Percentiles rank a stretch among this genome's conserved stretches.
Evolutionary conservation across 2,797 vertebrate species (phyloP).

Genomic region (Sparus aurata): DNA sequence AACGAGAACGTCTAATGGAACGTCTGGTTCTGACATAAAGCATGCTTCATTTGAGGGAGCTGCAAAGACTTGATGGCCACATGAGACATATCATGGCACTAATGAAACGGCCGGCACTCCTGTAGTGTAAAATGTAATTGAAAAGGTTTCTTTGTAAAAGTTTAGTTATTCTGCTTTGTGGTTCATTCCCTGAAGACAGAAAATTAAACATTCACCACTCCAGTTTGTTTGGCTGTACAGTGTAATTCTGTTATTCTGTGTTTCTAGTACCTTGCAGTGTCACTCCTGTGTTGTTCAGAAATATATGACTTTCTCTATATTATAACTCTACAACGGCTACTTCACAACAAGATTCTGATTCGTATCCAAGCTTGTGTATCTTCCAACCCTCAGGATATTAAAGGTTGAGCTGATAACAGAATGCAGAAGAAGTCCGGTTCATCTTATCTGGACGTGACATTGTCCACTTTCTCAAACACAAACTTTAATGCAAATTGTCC

Average conservation of each 20-base stretch:
- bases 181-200: background rate
- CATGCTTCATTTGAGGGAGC: background rate
- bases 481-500: conserved; percentile 27
- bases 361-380: background rate
- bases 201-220: background rate
- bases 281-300: background rate
- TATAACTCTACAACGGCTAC: background rate
- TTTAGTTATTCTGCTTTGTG: background rate
- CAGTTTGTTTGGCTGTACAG: background rate
- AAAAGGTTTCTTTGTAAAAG: too few species aligned
- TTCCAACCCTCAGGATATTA: too few species aligned
- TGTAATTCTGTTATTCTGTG: background rate
- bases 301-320: background rate
- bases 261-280: background rate
- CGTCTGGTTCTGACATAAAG: too few species aligned
- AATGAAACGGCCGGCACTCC: background rate
- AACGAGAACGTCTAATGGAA: too few species aligned
- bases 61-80: background rate
- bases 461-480: background rate
- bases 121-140: background rate
- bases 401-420: background rate
- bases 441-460: conserved; percentile 11
- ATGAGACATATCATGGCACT: background rate
- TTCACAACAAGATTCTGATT: background rate
- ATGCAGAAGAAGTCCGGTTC: background rate